phyloP scores from a whole-genome alignment of 1,140 invertebrate genomes.

The Diuraphis noxia region DNA sequence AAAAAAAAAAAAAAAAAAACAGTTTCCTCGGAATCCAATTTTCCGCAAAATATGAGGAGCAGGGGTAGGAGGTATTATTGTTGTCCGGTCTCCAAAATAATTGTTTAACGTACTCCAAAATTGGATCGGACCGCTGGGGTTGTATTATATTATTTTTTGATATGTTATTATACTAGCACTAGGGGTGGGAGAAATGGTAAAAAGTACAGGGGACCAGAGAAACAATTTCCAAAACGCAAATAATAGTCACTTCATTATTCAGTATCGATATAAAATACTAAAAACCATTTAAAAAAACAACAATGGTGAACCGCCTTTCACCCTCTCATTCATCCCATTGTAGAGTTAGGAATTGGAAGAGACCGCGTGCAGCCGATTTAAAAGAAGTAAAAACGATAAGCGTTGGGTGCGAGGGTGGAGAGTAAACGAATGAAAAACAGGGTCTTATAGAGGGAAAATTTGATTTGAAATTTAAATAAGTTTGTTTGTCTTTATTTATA shows the following conservation, averaged over 20 bases:
- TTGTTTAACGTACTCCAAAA: constrained; percentile 50
- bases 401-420: neutral
- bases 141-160: constrained; percentile 50
- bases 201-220: constrained; percentile 28
- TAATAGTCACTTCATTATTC: constrained; percentile 48
- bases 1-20: constrained; percentile 43
- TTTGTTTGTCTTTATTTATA: constrained; percentile 14
- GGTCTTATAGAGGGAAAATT: constrained; percentile 14
- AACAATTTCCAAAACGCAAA: constrained; percentile 48
- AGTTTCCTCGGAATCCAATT: constrained; percentile 48
- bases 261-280: constrained; percentile 49
- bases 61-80: constrained; percentile 33
- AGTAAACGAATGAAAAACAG: constrained; percentile 30
- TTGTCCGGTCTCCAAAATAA: constrained; percentile 51
- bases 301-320: constrained; percentile 12
- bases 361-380: constrained; percentile 34
- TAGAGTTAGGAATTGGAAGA: constrained; percentile 8
- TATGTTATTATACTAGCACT: constrained; percentile 27
- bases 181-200: neutral
- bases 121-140: constrained; percentile 38
- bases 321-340: constrained; percentile 8
- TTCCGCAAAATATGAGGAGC: neutral
- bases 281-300: constrained; percentile 50
- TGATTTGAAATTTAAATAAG: constrained; percentile 34
- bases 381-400: constrained; percentile 40